These are phyloP conservation scores for Colletes collaris DNA, from an alignment of 2,888 invertebrate genomes.

Conservation along the genomic window DNA sequence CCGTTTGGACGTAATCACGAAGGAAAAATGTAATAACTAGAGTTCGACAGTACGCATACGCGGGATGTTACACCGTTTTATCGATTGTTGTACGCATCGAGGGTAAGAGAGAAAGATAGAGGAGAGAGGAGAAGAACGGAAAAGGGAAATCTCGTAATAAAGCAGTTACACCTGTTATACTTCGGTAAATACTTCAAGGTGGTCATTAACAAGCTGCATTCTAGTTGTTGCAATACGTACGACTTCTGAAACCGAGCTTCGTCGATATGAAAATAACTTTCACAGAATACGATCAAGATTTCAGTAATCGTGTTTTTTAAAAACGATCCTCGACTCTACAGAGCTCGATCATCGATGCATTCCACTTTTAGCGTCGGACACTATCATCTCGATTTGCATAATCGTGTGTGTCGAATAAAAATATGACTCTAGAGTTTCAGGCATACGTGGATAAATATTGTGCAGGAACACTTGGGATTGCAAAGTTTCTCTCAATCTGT, in stretches of 20 bases:
- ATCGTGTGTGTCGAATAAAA: background rate
- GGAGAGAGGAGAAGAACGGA: conserved; percentile 23
- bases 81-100: conserved; percentile 63
- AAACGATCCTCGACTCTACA: background rate
- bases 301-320: background rate
- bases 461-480: too few relatives aligned
- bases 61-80: conserved; percentile 67
- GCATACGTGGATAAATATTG: too few relatives aligned
- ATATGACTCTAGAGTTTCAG: too few relatives aligned
- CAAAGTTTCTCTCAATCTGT: too few relatives aligned
- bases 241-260: conserved; percentile 16
- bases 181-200: conserved; percentile 51
- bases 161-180: conserved; percentile 68
- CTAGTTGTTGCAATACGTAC: conserved; percentile 23
- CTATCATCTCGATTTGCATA: background rate
- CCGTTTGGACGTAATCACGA: background rate
- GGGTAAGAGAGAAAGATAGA: background rate
- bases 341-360: background rate
- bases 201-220: conserved; percentile 52
- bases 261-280: conserved; percentile 20
- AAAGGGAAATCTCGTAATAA: conserved; percentile 59
- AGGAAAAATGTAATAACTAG: conserved; percentile 10
- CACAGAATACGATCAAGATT: background rate
- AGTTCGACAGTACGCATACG: conserved; percentile 39
- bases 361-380: background rate